Evolutionary conservation across 1,140 invertebrate species (phyloP), one percentile per base, ranked within the genome.

Genomic region (Popillia japonica): DNA sequence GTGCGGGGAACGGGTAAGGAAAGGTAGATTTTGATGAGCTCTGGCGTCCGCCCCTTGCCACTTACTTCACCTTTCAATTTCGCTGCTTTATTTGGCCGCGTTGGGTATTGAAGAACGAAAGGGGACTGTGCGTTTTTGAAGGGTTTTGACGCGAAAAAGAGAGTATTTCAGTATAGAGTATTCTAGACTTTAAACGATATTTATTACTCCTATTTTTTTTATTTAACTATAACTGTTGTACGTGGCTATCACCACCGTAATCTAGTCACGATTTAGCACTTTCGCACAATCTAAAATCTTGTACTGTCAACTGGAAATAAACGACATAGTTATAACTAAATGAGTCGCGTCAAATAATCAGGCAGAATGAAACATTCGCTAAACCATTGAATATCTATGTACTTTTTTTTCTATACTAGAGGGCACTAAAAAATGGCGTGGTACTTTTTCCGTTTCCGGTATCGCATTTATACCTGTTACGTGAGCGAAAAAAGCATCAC

Each of bases 1-100:
- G n/a, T n/a, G n/a, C n/a, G n/a, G 17, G 48, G 14, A 55, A 17
- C 14, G 14, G 14, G 48, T n/a, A 34, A 34, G 14, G 6, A n/a
- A 55, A 55, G 48, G 48, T 55, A 17, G 14, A 55, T 55, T 55
- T 55, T 55, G 48, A 55, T 55, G 48, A 55, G 17, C 17, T 55
- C 17, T 17, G 11, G 6, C 48, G 48, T 6, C 6, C 17, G 1
- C 17, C 48, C 14, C 11, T 55, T n/a, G 17, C 17, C 48, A 34
- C 27, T 34, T 34, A 34, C 14, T 55, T n/a, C 48, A 55, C 48
- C 48, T 55, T 55, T 17, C 48, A 55, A 55, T 55, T 55, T 55
- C 48, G 14, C n/a, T 55, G 14, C 17, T n/a, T 55, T 55, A 55
- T 55, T 34, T 34, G 2, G 27, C 27, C 27, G 27, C 27, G 27